These are phyloP conservation scores for Ciconia nigra DNA, from an alignment of 2,797 vertebrate species.

Conservation along the genomic window DNA sequence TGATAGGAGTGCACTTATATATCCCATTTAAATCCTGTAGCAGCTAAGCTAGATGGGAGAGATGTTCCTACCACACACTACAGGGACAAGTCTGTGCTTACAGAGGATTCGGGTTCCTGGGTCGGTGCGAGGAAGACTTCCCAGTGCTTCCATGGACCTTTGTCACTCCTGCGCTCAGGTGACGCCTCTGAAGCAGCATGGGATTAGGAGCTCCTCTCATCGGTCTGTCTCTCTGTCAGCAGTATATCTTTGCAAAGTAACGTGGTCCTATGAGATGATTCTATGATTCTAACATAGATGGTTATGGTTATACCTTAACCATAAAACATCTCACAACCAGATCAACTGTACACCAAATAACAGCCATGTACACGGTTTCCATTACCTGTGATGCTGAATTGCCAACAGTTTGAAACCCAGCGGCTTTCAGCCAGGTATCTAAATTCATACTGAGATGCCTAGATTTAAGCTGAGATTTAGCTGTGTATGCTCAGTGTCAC, in stretches of 20 bases:
- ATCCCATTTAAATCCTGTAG: neutral
- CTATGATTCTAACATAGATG: neutral
- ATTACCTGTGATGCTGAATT: neutral
- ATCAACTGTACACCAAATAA: neutral
- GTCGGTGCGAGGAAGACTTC: accelerated
- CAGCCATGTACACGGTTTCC: neutral
- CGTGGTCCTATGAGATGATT: neutral
- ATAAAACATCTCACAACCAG: neutral
- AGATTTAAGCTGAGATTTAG: neutral
- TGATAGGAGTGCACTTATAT: neutral
- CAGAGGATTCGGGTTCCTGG: accelerated
- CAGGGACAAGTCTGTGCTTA: accelerated
- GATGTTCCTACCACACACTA: neutral
- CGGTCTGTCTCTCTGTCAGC: neutral
- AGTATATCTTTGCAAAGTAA: neutral
- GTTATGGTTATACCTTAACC: neutral
- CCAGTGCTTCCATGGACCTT: neutral
- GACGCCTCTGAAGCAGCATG: neutral
- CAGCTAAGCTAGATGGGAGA: neutral
- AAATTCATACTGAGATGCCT: neutral
- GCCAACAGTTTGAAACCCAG: neutral
- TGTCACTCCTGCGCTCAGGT: neutral
- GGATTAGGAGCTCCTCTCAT: neutral
- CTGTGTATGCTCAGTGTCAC: neutral
- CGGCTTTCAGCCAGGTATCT: neutral